phyloP scores from a whole-genome alignment of 2,888 invertebrate genomes.

The Zhuqinia jingwanae region DNA sequence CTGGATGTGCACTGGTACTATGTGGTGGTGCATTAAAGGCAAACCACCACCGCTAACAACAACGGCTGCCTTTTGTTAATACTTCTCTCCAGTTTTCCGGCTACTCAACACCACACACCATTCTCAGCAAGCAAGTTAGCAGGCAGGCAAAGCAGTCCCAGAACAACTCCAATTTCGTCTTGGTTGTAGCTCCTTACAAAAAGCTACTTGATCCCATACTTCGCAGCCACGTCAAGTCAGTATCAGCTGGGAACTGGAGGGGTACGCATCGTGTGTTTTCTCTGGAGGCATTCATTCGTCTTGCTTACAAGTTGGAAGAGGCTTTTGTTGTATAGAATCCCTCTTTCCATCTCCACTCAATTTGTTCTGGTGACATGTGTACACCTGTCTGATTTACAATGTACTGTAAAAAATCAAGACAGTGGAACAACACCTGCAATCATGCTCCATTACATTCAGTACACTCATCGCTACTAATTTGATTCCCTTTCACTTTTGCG shows the following conservation, averaged over 20 bases:
- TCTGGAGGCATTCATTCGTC: neutral
- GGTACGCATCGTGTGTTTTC: slow-evolving; percentile 41
- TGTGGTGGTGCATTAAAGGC: neutral
- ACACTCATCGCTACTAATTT: slow-evolving; percentile 46
- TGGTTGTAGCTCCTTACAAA: neutral
- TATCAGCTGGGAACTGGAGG: slow-evolving; percentile 63
- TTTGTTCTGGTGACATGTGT: slow-evolving; percentile 68
- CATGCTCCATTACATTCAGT: slow-evolving; percentile 55
- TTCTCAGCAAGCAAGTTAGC: slow-evolving; percentile 20
- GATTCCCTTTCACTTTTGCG: slow-evolving; percentile 53
- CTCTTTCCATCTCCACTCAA: slow-evolving; percentile 60
- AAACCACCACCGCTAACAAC: neutral
- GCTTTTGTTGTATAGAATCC: neutral
- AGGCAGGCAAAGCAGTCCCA: neutral
- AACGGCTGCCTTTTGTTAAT: slow-evolving; percentile 29
- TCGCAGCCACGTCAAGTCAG: slow-evolving; percentile 41
- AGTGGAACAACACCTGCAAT: slow-evolving; percentile 67
- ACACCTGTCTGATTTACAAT: slow-evolving; percentile 68
- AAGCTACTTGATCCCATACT: slow-evolving; percentile 59
- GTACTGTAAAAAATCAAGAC: slow-evolving; percentile 58
- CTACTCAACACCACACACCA: slow-evolving; percentile 50
- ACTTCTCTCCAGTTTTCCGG: slow-evolving; percentile 39
- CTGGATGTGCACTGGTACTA: neutral
- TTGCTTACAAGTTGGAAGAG: no score
- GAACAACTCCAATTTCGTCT: no score